Base-by-base conservation (phyloP, 2,888 invertebrate genomes). In the Hirtodrosophila histrioides region DNA sequence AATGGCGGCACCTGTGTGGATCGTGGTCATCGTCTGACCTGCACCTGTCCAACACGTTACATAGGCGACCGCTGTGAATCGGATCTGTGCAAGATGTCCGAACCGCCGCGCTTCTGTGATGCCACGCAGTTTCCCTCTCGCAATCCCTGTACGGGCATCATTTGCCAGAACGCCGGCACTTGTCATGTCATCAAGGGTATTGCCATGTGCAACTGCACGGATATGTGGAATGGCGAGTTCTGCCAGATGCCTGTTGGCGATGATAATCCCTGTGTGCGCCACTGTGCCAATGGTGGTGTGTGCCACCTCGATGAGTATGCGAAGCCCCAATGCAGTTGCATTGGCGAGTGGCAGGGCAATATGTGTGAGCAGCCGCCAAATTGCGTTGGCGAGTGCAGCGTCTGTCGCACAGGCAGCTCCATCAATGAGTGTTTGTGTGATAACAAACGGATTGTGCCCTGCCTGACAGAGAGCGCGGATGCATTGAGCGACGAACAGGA, bases 201-300 rank as follows among this genome's bases (percentile, higher is more conserved):
- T 40, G 90, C 92, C 8, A 90, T 93, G 70, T 94, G 94, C 87
- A 92, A 93, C 61, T 94, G 94, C 80, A 89, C 92, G 0, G 91
- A 92, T 27, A 92, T 92, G 40, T 94, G 92, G 92, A 93, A 93
- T 58, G 94, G 94, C 17, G 89, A 91, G 27, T 92, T 92, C 51
- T 94, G 94, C 93, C 31, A 31, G 85, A 86, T 90, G 67, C 93
- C 93, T 88, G 92, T 94, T 60, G 93, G 94, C 0, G 93, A 93
- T 77, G 93, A 94, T 79, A 94, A 94, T 92, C 94, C 94, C 0
- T 95, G 95, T 90, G 89, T 90, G 8, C 91, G 92, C 36, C 92
- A 91, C 63, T 95, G 95, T 78, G 89, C 92, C 68, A 93, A 94
- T 74, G 92, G 92, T 46, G 94, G 94, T 0, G 91, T 94, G 56